Evolutionary conservation across 2,113 vertebrate species (phyloP).

Genomic region (Aramus guarauna): DNA sequence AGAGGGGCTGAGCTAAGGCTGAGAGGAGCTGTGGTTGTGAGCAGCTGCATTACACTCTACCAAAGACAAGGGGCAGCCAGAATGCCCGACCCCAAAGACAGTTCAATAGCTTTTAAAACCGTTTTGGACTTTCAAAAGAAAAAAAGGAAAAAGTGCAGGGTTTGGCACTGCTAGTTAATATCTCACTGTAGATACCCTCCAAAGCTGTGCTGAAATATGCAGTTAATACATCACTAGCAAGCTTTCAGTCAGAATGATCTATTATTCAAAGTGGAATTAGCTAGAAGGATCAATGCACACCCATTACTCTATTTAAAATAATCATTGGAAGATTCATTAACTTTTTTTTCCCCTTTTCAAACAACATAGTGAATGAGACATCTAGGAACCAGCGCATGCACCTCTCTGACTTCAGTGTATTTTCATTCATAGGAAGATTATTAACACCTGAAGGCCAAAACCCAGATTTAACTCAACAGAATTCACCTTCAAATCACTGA

Average conservation of each 20-base stretch:
- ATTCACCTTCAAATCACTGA: slow-evolving; percentile 42
- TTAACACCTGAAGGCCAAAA: slow-evolving; percentile 40
- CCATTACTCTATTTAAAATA: slow-evolving; percentile 67
- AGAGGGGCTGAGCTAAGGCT: not conserved
- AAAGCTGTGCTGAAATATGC: slow-evolving; percentile 46
- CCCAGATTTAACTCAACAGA: not conserved
- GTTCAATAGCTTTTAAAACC: slow-evolving; percentile 11
- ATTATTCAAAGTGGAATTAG: slow-evolving; percentile 65
- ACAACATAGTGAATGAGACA: slow-evolving; percentile 12
- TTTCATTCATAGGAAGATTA: slow-evolving; percentile 33
- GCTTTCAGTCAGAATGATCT: slow-evolving; percentile 59
- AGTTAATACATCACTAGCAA: slow-evolving; percentile 64
- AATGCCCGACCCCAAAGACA: not conserved
- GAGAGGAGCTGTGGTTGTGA: not conserved
- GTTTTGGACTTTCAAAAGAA: not conserved
- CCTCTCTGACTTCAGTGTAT: slow-evolving; percentile 3
- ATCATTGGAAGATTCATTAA: slow-evolving; percentile 52
- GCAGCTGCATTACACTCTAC: not conserved
- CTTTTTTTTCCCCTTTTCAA: not conserved
- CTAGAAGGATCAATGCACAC: slow-evolving; percentile 63
- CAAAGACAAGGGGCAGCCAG: not conserved
- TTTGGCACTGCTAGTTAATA: slow-evolving; percentile 46
- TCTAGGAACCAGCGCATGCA: not conserved
- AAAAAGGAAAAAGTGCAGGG: not conserved
- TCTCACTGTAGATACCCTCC: slow-evolving; percentile 41